Conservation (phyloP, 2,797 vertebrate genomes). For the Oreortyx pictus region DNA sequence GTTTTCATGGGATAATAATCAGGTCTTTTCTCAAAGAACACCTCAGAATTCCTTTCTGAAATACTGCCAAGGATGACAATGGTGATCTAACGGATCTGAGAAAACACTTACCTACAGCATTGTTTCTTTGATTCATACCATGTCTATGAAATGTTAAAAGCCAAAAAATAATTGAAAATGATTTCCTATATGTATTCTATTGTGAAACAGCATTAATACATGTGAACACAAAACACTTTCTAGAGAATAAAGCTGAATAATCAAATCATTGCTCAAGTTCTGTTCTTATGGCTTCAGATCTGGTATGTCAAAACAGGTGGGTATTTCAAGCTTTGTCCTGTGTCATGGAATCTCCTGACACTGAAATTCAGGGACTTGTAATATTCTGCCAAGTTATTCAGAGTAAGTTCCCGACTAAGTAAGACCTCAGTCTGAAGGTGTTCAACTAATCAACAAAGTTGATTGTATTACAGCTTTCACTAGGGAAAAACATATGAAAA, state of each 20-base stretch:
- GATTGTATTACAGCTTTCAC: background rate
- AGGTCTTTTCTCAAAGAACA: slow-evolving; percentile 32
- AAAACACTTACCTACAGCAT: background rate
- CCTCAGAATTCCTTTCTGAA: slow-evolving; percentile 29
- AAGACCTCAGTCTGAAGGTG: background rate
- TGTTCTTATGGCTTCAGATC: background rate
- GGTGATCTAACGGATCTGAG: background rate
- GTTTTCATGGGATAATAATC: slow-evolving; percentile 37
- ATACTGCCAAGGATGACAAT: background rate
- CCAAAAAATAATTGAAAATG: background rate
- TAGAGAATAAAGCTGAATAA: background rate
- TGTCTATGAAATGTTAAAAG: background rate
- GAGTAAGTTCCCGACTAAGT: background rate
- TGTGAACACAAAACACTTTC: background rate
- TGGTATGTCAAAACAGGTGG: rapidly evolving
- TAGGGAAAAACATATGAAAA: background rate
- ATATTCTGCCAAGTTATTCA: background rate
- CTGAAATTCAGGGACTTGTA: background rate
- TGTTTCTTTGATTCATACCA: background rate
- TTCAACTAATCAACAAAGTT: background rate
- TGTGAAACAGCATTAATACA: background rate
- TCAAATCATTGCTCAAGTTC: background rate
- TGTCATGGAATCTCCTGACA: background rate
- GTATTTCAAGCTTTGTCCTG: background rate
- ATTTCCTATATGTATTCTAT: background rate